These are phyloP conservation scores for Schizopygopsis malacanthus DNA, from an alignment of 2,797 vertebrate species.

Conservation along the genomic window DNA sequence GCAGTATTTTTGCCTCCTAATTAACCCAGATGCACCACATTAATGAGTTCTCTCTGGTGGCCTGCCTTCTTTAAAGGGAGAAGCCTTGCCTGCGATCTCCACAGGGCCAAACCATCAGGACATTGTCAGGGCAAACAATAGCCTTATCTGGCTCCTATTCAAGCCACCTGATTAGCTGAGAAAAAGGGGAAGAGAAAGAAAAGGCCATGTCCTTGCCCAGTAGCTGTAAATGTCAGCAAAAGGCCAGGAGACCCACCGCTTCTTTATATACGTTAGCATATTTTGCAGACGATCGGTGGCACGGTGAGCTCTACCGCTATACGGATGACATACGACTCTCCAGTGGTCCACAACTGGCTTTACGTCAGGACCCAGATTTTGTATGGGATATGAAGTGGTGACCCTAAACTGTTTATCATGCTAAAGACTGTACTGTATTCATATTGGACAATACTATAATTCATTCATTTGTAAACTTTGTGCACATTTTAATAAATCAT, in stretches of 20 bases:
- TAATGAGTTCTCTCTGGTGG: constrained; percentile 80
- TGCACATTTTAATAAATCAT: background rate
- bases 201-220: constrained; percentile 89
- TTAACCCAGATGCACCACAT: constrained; percentile 78
- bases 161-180: constrained; percentile 95
- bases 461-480: background rate
- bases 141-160: constrained; percentile 94
- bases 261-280: constrained; percentile 75
- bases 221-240: constrained; percentile 90
- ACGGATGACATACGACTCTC: constrained; percentile 39
- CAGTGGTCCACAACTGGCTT: background rate
- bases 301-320: constrained; percentile 33
- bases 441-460: background rate
- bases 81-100: constrained; percentile 70
- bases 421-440: background rate
- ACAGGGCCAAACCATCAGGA: constrained; percentile 83
- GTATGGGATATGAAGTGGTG: background rate
- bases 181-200: constrained; percentile 88
- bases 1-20: constrained; percentile 66
- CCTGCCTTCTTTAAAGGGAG: constrained; percentile 74
- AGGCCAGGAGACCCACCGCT: constrained; percentile 80
- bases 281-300: constrained; percentile 68
- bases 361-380: background rate
- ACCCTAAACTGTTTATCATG: background rate
- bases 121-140: constrained; percentile 93